phyloP scores from a whole-genome alignment of 2,113 vertebrate species.

The Gallinago jamesoni region DNA sequence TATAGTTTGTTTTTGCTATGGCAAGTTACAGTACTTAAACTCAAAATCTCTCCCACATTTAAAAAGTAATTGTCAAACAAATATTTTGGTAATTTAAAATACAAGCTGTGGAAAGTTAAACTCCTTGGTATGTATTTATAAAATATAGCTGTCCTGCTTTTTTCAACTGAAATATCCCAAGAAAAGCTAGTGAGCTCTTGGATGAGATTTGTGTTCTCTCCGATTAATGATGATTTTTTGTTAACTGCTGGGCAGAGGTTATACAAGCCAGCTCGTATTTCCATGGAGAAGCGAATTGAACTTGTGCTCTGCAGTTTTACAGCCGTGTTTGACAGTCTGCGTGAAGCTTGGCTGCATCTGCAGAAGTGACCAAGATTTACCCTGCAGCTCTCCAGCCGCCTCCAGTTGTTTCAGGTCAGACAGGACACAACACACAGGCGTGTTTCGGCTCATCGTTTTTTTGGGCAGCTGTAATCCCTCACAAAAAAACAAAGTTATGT shows the following conservation, averaged over 20 bases:
- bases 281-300: background rate
- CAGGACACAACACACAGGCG: background rate
- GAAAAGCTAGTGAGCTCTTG: background rate
- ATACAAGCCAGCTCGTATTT: background rate
- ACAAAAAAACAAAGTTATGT: background rate
- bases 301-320: background rate
- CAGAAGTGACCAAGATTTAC: background rate
- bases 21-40: background rate
- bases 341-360: background rate
- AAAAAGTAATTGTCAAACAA: background rate
- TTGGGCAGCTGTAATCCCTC: background rate
- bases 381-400: background rate
- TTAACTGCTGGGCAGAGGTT: constrained; percentile 8
- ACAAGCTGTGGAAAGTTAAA: background rate
- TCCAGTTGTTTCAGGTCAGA: background rate
- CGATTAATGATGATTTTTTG: background rate
- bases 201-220: background rate
- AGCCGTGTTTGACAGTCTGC: background rate
- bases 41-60: background rate
- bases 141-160: background rate
- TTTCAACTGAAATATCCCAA: background rate
- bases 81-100: background rate
- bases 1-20: background rate
- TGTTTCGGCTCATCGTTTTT: background rate
- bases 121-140: background rate